phyloP scores from a whole-genome alignment of 1,140 invertebrate genomes.

The Penaeus indicus region DNA sequence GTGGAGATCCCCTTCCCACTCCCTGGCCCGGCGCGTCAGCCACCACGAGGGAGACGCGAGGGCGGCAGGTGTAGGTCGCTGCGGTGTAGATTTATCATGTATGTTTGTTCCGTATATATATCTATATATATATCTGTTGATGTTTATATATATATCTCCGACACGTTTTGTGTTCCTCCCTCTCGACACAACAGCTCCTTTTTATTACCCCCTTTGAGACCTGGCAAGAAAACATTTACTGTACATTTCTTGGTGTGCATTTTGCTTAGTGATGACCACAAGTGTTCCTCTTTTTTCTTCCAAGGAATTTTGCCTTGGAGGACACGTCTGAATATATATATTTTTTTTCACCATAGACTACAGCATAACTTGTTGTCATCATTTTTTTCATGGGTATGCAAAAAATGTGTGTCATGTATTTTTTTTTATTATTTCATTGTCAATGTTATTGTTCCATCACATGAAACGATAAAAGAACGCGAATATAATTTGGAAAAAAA shows the following conservation, averaged over 20 bases:
- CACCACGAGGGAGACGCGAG: slow-evolving; percentile 13
- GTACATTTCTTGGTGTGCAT: slow-evolving; percentile 59
- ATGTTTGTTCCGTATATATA: slow-evolving; percentile 33
- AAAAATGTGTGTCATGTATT: too few species aligned
- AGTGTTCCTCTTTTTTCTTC: background rate
- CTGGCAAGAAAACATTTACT: slow-evolving; percentile 46
- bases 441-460: too few species aligned
- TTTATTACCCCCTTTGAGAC: slow-evolving; percentile 12
- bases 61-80: slow-evolving; percentile 48
- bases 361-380: too few species aligned
- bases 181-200: background rate
- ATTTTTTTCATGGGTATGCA: too few species aligned
- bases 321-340: too few species aligned
- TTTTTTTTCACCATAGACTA: too few species aligned
- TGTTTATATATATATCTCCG: slow-evolving; percentile 12
- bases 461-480: too few species aligned
- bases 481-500: too few species aligned
- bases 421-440: too few species aligned
- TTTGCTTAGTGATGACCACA: background rate
- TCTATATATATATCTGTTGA: slow-evolving; percentile 50
- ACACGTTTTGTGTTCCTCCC: background rate
- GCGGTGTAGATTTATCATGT: slow-evolving; percentile 30
- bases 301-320: background rate
- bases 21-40: background rate
- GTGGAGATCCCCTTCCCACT: background rate